phyloP scores from a whole-genome alignment of 2,888 invertebrate genomes.

The Drosophila tripunctata region DNA sequence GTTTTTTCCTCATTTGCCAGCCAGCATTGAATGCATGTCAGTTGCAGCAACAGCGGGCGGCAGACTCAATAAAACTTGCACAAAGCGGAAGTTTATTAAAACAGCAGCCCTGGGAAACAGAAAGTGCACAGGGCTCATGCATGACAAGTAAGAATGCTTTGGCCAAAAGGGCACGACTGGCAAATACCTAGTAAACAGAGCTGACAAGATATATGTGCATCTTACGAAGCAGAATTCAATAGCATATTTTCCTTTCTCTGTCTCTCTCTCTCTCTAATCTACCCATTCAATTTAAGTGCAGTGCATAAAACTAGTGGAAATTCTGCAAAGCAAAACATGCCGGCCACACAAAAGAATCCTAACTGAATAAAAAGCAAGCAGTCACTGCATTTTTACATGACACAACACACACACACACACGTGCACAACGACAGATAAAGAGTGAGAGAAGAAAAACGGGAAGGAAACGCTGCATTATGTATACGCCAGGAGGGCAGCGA shows the following conservation, averaged over 20 bases:
- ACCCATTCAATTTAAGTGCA: neutral
- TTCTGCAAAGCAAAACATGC: slow-evolving; percentile 45
- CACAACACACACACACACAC: slow-evolving; percentile 16
- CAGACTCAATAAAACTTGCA: slow-evolving; percentile 66
- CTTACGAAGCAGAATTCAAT: no score
- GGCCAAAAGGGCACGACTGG: neutral
- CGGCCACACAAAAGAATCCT: slow-evolving; percentile 30
- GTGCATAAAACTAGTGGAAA: slow-evolving; percentile 37
- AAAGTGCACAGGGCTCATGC: slow-evolving; percentile 33
- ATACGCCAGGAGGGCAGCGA: slow-evolving; percentile 38
- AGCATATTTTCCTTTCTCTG: no score
- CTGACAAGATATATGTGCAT: neutral
- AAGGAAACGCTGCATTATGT: slow-evolving; percentile 52
- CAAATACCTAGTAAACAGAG: neutral
- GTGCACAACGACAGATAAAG: slow-evolving; percentile 7
- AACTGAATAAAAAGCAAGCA: slow-evolving; percentile 38
- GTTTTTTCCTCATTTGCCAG: no score
- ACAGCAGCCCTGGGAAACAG: slow-evolving; percentile 45
- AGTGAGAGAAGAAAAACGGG: neutral
- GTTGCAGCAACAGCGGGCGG: slow-evolving; percentile 31
- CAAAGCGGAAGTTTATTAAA: slow-evolving; percentile 78
- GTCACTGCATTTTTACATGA: slow-evolving; percentile 29
- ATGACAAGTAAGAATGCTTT: slow-evolving; percentile 24
- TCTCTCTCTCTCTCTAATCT: no score
- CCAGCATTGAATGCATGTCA: slow-evolving; percentile 60